phyloP scores from a whole-genome alignment of 2,888 invertebrate genomes.

The Galeruca laticollis region DNA sequence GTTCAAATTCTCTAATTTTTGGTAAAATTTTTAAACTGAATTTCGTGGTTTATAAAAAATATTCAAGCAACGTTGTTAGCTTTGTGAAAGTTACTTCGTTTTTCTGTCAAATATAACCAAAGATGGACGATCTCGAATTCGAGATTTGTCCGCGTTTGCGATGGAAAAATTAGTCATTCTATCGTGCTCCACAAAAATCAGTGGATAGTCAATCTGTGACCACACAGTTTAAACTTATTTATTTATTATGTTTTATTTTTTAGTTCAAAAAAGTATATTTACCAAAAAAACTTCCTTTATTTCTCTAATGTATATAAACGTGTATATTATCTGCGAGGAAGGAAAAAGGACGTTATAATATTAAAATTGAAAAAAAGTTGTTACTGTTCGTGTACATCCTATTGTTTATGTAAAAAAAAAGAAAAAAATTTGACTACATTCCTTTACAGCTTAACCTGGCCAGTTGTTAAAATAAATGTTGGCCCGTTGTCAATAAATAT shows the following conservation, averaged over 20 bases:
- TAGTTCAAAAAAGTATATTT: slow-evolving; percentile 38
- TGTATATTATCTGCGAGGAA: slow-evolving; percentile 13
- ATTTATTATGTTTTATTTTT: slow-evolving; percentile 49
- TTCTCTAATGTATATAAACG: not conserved
- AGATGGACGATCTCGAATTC: slow-evolving; percentile 39
- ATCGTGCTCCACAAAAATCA: slow-evolving; percentile 48
- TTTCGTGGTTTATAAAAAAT: not conserved
- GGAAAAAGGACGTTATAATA: slow-evolving; percentile 27
- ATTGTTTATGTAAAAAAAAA: slow-evolving; percentile 44
- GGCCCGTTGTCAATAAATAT: slow-evolving; percentile 30
- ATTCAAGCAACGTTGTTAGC: not conserved
- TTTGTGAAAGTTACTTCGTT: slow-evolving; percentile 12
- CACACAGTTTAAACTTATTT: slow-evolving; percentile 58
- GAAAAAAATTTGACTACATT: slow-evolving; percentile 48
- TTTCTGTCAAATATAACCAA: slow-evolving; percentile 44
- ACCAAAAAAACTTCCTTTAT: slow-evolving; percentile 26
- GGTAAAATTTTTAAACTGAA: not conserved
- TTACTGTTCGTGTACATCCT: slow-evolving; percentile 45
- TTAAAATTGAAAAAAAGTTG: slow-evolving; percentile 37
- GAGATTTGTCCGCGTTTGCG: slow-evolving; percentile 40
- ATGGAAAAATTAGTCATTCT: slow-evolving; percentile 57
- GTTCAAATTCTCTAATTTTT: not conserved
- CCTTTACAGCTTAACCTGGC: slow-evolving; percentile 47
- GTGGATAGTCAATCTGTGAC: slow-evolving; percentile 54
- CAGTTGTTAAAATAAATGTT: slow-evolving; percentile 49